Percentiles rank a stretch among this genome's conserved stretches.
Evolutionary conservation across 1,140 invertebrate genomes (phyloP).

Genomic region (Brachionus sp.): DNA sequence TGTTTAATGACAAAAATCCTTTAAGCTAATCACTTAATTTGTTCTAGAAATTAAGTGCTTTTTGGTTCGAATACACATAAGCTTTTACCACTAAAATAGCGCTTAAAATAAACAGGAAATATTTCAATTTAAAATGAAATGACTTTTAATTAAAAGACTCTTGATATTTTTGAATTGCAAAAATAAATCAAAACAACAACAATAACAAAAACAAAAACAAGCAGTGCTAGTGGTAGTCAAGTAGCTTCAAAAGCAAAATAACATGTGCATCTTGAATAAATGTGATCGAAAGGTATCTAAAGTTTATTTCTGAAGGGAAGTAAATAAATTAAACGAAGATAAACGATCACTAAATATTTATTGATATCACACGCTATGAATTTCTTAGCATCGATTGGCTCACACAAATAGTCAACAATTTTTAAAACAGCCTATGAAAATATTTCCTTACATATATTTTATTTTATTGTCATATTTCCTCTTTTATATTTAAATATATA

Average conservation of each 20-base stretch:
- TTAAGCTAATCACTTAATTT: not conserved
- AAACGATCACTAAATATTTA: not conserved
- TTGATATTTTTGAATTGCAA: conserved; percentile 2
- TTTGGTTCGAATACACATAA: not conserved
- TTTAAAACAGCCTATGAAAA: not conserved
- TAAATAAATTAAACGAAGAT: not conserved
- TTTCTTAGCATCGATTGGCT: not conserved
- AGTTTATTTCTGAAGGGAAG: not conserved
- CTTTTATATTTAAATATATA: not conserved
- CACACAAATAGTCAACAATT: not conserved
- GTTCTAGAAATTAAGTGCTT: conserved; percentile 8
- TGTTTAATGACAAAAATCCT: not conserved
- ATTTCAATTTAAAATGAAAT: conserved; percentile 31
- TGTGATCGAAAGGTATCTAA: not conserved
- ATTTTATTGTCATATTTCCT: not conserved
- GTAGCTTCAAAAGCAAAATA: not conserved
- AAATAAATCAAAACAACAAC: conserved; percentile 11
- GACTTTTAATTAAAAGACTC: conserved; percentile 39
- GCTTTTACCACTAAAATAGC: not conserved
- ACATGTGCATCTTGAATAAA: not conserved
- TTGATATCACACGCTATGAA: not conserved
- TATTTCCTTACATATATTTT: not conserved
- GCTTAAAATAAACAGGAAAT: conserved; percentile 33
- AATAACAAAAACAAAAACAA: not conserved
- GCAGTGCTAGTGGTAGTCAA: not conserved